Evolutionary conservation across 2,113 vertebrate species (phyloP).

Genomic region (Antigone vipio): DNA sequence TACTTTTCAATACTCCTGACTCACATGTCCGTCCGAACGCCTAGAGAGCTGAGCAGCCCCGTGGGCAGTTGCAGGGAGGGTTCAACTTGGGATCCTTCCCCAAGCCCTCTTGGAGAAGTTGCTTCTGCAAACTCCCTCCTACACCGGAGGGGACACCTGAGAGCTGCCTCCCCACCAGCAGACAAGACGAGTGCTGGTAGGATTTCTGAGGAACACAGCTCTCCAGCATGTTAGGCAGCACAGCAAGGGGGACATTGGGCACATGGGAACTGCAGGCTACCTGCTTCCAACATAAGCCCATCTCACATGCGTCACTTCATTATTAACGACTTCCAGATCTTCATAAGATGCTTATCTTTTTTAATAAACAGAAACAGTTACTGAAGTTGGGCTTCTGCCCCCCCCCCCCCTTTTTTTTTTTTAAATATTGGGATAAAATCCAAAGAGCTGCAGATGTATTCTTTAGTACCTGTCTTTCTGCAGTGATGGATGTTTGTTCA

Average conservation of each 20-base stretch:
- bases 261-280: neutral
- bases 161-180: neutral
- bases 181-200: neutral
- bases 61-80: accelerated
- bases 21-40: accelerated
- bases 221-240: neutral
- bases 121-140: neutral
- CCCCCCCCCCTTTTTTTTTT: neutral
- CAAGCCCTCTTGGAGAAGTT: neutral
- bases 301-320: neutral
- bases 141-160: neutral
- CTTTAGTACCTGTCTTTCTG: neutral
- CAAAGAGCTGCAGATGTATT: neutral
- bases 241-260: accelerated
- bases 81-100: neutral
- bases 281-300: neutral
- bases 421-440: slow-evolving; percentile 6
- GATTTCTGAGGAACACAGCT: neutral
- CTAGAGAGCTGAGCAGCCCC: neutral
- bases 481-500: neutral
- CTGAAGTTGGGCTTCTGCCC: neutral
- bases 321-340: neutral
- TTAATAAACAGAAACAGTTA: slow-evolving; percentile 17
- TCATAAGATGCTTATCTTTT: slow-evolving; percentile 16
- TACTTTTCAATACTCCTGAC: neutral